A percentile compares a stretch with the other conserved stretches of the same genome.
These are phyloP conservation scores for Psophia crepitans DNA, from an alignment of 2,113 vertebrate species.

Conservation along the genomic window DNA sequence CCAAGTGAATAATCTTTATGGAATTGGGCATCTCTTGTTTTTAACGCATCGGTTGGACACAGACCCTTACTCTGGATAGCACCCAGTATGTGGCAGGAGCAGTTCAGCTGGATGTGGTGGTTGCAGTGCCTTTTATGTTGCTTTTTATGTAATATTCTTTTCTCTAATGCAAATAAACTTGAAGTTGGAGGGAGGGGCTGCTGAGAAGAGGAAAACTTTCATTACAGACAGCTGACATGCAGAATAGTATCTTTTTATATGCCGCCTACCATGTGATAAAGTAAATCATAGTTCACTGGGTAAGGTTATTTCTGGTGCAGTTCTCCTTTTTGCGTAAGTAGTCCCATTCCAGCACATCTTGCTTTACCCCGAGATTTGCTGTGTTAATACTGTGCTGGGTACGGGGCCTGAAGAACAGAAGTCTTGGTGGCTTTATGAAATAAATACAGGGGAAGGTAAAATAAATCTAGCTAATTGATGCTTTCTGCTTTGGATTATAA, in stretches of 20 bases:
- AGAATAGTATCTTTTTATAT: constrained; percentile 13
- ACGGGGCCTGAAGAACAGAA: background rate
- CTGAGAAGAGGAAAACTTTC: constrained; percentile 19
- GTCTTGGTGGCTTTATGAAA: background rate
- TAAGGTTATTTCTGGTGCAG: constrained; percentile 29
- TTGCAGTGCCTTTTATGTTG: constrained; percentile 19
- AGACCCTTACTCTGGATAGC: background rate
- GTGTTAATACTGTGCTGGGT: background rate
- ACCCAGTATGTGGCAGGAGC: background rate
- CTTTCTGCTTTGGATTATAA: background rate
- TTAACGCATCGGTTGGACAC: background rate
- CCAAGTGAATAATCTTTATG: background rate
- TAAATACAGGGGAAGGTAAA: background rate
- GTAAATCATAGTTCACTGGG: constrained; percentile 46
- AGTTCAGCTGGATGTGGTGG: background rate
- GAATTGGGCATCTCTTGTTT: background rate
- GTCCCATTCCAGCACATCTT: background rate
- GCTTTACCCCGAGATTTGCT: background rate
- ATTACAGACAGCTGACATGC: constrained; percentile 26
- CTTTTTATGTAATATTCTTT: background rate
- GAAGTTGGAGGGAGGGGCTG: constrained; percentile 16
- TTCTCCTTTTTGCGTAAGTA: background rate
- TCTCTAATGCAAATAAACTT: constrained; percentile 22
- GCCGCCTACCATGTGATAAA: background rate
- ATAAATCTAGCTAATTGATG: background rate